Evolutionary conservation across 2,797 vertebrate genomes (phyloP), one percentile per base, ranked within the genome.

Genomic region (Emys orbicularis): DNA sequence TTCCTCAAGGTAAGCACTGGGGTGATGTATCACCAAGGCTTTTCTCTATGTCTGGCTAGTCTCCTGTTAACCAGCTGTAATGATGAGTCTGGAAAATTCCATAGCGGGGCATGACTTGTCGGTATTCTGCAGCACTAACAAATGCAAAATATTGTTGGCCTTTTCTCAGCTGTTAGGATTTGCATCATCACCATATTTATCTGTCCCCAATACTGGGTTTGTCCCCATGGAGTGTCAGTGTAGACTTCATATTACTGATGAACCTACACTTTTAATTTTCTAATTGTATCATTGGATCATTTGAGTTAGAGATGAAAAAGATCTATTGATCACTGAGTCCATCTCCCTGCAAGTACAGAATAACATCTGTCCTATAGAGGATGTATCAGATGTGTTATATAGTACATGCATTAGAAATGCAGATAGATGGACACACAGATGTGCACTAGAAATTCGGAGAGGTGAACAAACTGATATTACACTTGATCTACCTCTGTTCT

Each of bases 1-100:
- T 99, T 90, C 99, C 99, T 0, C 98, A 99, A 96, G 99, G 99
- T 99, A 97, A 98, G 98, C 91, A 79, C 37, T 1, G 1, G 81
- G 5, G 1, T 25, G 44, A 94, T 57, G 5, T 3, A 0, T 54
- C 61, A 6, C 10, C 37, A 6, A 41, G n/a, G 47, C 54, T 81
- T 41, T 92, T 41, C 65, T 83, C 91, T 15, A 6, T 44, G 65
- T 79, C 96, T 92, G 49, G 84, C 44, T 72, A 47, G 68, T 79
- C 68, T 93, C 91, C 95, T 72, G 79, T 84, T 54, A 53, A 90
- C 49, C 25, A 79, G 52, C 72, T 50, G 79, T 88, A 96, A 92
- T 16, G 29, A 50, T 72, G 86, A 86, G 80, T 88, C 86, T 90
- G 82, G 92, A 96, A 83, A 94, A 37, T 81, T 88, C 77, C 54